Evolutionary conservation across 2,797 vertebrate genomes (phyloP), one percentile per base, ranked within the genome.

Genomic region (Acipenser transmontanus): DNA sequence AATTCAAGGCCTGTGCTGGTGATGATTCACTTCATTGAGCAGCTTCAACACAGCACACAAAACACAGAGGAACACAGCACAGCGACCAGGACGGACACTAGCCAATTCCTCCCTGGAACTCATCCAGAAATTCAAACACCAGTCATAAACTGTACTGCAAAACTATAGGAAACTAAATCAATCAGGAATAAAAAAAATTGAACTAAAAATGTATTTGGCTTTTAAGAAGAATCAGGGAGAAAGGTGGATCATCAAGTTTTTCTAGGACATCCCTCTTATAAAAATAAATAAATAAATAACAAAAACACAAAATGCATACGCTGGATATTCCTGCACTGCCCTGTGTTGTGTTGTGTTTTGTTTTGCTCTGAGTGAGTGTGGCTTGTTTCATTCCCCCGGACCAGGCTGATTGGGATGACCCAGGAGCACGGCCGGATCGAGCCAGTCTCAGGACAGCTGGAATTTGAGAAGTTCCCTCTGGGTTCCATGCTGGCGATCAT

Each of bases 371-470:
- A 34, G 34, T 34, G 34, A 34, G 34, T 11, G 9, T 57, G 7
- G 11, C 1, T 60, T 11, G 50, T 49, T 49, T 3, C 0, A 34
- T 34, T 34, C 34, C 34, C 34, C 3, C 34, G 34, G 4, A 34
- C 34, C 76, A 94, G 93, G 78, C 76, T 95, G 74, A 68, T 80
- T 76, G 89, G 87, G 10, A 87, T 94, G 88, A 93, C 91, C 8
- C 93, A 94, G 80, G 93, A 94, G 75, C 93, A 94, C 1, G 93
- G 93, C 14, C 77, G 74, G 73, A 78, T 94, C 73, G 91, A 92
- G 75, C 74, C 89, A 0, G 9, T 80, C 51, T 78, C 81, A 0
- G 93, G 92, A 3, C 54, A 6, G 9, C 48, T 94, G 77, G 91
- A 94, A 12, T 94, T 88, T 52, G 77, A 67, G 74, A 76, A 66